A percentile compares a stretch with the other conserved stretches of the same genome.
Conservation (phyloP, 2,797 vertebrate genomes). For the Syndactyla subalaris region DNA sequence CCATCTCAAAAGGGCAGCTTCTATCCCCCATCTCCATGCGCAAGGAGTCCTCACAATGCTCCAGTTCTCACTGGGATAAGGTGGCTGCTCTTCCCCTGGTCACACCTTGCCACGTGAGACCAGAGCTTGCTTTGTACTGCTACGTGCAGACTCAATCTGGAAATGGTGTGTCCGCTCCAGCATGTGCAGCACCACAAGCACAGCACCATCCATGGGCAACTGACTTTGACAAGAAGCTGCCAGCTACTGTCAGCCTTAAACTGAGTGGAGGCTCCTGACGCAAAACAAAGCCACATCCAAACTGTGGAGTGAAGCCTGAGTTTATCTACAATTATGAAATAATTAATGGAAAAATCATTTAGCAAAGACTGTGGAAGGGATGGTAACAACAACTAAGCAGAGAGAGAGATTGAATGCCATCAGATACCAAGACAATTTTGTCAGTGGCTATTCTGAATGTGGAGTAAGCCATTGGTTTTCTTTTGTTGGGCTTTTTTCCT, state of each 20-base stretch:
- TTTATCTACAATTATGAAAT: neutral
- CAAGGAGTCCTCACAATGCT: neutral
- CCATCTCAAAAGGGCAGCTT: neutral
- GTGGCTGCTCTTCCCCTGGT: neutral
- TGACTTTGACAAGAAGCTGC: neutral
- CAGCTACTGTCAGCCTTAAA: neutral
- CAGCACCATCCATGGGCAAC: rapidly evolving
- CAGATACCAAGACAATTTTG: neutral
- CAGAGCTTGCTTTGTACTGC: neutral
- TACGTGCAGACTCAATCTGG: rapidly evolving
- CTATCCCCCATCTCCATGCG: too few species aligned
- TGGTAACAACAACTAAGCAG: neutral
- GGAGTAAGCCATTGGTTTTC: neutral
- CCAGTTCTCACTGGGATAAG: neutral
- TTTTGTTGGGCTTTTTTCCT: neutral
- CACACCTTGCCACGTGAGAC: neutral
- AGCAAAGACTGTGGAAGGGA: neutral
- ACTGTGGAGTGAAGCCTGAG: neutral
- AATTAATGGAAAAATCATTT: neutral
- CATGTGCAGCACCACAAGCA: rapidly evolving
- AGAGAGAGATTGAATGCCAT: neutral
- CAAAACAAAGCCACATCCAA: neutral
- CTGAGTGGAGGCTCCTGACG: rapidly evolving
- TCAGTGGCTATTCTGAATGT: neutral
- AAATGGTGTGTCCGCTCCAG: rapidly evolving